Conservation (phyloP, 2,113 vertebrate genomes). For the Galbula dea region DNA sequence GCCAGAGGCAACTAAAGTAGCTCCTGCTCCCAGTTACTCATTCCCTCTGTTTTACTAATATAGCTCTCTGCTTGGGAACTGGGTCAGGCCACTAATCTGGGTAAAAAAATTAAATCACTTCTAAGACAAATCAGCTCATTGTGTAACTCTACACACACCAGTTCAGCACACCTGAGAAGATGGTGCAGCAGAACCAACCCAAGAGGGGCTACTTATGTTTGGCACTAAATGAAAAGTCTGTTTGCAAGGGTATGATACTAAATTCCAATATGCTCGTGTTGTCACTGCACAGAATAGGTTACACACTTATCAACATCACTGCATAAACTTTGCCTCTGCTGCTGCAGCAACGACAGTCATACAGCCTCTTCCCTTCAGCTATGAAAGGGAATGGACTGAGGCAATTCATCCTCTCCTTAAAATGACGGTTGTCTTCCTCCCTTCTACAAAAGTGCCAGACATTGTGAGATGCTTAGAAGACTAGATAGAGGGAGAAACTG, state of each 20-base stretch:
- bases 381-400: neutral
- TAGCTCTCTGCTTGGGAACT: neutral
- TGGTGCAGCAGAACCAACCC: neutral
- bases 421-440: accelerated
- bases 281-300: too few species aligned
- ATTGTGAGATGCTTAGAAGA: neutral
- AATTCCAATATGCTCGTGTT: neutral
- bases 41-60: neutral
- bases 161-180: neutral
- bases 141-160: neutral
- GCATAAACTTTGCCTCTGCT: neutral
- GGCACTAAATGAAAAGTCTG: neutral
- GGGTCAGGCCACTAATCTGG: neutral
- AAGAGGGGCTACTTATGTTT: neutral
- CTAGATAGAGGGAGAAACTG: neutral
- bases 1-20: neutral
- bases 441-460: neutral
- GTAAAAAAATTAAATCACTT: neutral
- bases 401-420: neutral
- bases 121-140: neutral
- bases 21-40: neutral
- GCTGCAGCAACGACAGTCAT: neutral
- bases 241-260: neutral
- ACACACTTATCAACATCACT: neutral
- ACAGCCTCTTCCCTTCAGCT: neutral